Evolutionary conservation across 1,140 invertebrate genomes (phyloP), one percentile per base, ranked within the genome.

Genomic region (Callitettix versicolor): DNA sequence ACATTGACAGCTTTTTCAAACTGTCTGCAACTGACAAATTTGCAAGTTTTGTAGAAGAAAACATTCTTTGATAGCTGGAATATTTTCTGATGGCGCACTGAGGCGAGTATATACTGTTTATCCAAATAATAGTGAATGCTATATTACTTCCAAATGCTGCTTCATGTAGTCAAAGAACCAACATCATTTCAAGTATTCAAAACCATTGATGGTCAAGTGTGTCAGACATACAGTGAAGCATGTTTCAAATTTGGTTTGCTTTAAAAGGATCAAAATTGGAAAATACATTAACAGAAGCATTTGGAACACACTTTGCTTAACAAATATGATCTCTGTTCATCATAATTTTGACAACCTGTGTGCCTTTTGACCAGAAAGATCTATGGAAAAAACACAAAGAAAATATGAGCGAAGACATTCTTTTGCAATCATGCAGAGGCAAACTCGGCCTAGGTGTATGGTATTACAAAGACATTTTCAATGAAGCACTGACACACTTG

Each of bases 121-220:
- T 62, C 66, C 67, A 36, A 67, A 65, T 38, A 65, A 68, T 50
- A 58, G 52, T 34, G 65, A 69, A 62, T 67, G 64, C 48, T n/a
- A n/a, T 72, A 60, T 64, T 66, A 66, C 65, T 57, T 73, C 48
- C 62, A 66, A 55, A 53, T 74, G 51, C 62, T 73, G 53, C 64
- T 74, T 61, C 46, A 64, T 60, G 53, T 67, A 59, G 55, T 75
- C 61, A 36, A 36, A 43, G 67, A 65, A 15, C 58, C 67, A 12
- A 64, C 41, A 3, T 57, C 36, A 15, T 68, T 67, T 52, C 24
- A 53, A 30, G 44, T 62, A 46, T 36, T 69, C 1, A 51, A 55
- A 56, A 68, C 60, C 26, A 54, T 65, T 48, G 30, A 68, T 41
- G 59, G 55, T n/a, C 17, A 40, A 11, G 21, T 56, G 24, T 61